Conservation (phyloP, 2,113 vertebrate genomes). For the Megalops atlanticus region DNA sequence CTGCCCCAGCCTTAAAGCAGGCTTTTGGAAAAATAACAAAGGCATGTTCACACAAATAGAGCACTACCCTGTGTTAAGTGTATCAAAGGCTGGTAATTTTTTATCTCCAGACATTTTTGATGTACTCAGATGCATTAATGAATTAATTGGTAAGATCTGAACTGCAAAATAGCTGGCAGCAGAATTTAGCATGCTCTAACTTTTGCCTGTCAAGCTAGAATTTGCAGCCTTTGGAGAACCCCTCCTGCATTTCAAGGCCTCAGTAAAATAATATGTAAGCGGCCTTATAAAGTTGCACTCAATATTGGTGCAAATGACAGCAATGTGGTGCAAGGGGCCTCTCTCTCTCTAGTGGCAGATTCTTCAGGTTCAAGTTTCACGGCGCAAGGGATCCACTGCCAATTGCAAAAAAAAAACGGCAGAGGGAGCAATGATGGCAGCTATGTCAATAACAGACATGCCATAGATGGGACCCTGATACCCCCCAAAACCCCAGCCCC, state of each 20-base stretch:
- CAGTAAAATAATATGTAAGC: background rate
- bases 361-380: conserved; percentile 64
- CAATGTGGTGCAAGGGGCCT: conserved; percentile 28
- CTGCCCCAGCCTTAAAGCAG: background rate
- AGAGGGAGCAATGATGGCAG: conserved; percentile 63
- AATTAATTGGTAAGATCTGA: background rate
- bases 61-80: background rate
- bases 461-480: conserved; percentile 49
- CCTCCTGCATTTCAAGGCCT: background rate
- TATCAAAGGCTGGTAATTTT: no score
- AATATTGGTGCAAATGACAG: conserved; percentile 62
- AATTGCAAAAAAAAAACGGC: conserved; percentile 57
- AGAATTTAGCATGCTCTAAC: background rate
- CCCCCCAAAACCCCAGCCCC: conserved; percentile 59
- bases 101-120: background rate
- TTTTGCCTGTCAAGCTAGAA: background rate
- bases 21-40: background rate
- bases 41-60: background rate
- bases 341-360: conserved; percentile 41
- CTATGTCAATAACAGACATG: conserved; percentile 63
- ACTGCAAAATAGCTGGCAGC: background rate
- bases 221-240: background rate
- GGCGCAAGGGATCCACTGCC: conserved; percentile 56
- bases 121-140: background rate
- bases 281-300: background rate